phyloP scores from a whole-genome alignment of 2,888 invertebrate genomes.

The Spisula solida region DNA sequence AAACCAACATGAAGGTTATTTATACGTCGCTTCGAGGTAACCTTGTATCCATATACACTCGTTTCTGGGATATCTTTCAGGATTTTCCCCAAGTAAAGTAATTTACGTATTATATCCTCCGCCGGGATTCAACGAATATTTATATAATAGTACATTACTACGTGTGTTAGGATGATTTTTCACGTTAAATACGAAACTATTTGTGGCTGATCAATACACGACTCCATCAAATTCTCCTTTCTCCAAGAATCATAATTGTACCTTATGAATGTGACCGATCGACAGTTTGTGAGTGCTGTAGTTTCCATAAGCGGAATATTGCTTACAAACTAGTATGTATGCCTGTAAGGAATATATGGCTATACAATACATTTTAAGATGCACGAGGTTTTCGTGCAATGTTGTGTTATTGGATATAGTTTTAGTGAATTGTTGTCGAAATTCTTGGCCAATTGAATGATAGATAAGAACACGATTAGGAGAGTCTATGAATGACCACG shows the following conservation, averaged over 20 bases:
- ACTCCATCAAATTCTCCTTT: slow-evolving; percentile 7
- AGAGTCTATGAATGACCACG: not conserved
- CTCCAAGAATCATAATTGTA: slow-evolving; percentile 20
- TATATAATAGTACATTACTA: not conserved
- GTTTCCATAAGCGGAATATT: slow-evolving; percentile 20
- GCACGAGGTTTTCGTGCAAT: not conserved
- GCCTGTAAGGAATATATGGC: not conserved
- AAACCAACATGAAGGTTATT: not conserved
- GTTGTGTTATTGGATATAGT: slow-evolving; percentile 9
- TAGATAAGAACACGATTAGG: not conserved
- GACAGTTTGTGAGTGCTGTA: not conserved
- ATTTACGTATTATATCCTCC: not conserved
- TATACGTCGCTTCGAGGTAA: not conserved
- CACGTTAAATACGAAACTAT: not conserved
- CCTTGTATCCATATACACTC: not conserved
- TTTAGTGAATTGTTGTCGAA: slow-evolving; percentile 13
- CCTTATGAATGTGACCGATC: slow-evolving; percentile 9
- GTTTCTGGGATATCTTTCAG: not conserved
- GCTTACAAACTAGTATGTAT: not conserved
- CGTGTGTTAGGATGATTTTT: not conserved
- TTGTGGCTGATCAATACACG: slow-evolving; percentile 22
- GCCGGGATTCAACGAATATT: not conserved
- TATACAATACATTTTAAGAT: slow-evolving; percentile 17
- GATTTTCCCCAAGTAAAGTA: not conserved
- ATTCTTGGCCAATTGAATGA: slow-evolving; percentile 2